Base-by-base conservation (phyloP, 2,113 vertebrate genomes). In the Scytalopus superciliaris region DNA sequence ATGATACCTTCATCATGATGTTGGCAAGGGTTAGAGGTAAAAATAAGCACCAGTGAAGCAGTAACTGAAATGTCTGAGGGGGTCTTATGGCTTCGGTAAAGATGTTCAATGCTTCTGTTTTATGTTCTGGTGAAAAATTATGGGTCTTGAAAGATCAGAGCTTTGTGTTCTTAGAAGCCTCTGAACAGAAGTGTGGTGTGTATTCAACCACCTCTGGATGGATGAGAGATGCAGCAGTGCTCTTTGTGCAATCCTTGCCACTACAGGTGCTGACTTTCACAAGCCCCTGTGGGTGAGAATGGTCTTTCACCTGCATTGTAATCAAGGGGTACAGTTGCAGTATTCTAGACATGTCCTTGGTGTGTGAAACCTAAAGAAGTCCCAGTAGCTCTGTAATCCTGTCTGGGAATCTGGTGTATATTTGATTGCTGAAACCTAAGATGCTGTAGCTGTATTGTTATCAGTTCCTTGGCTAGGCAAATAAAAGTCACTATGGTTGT, bases 251-350 rank as follows among this genome's bases (percentile, higher is more conserved):
- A 6, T 22, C 13, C 25, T 49, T 23, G n/a, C 0, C 3, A 11
- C 17, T 60, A 15, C 0, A 0, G 14, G 3, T 53, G 2, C 13
- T 50, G 35, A 6, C 18, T 24, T 76, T 56, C 44, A 5, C 2
- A 14, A 47, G 16, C 4, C 3, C 17, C 45, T 52, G 27, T 21
- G 19, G 3, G 4, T n/a, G 33, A 73, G 37, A 69, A 19, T 0
- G 2, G 15, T 17, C 21, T 72, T 81, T 55, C 4, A 5, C 7
- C 27, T 89, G 12, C 17, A 6, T 28, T 62, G 37, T 44, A 49
- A 30, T 63, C 37, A 37, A 66, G n/a, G 7, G 4, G 4, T 19
- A 6, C n/a, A 30, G 30, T 23, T 86, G 39, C 17, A 86, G 27
- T 9, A 53, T 45, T 19, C 23, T 72, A 84, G 23, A 55, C 8